Conservation (phyloP, 2,797 vertebrate species). For the Taeniopygia guttata region DNA sequence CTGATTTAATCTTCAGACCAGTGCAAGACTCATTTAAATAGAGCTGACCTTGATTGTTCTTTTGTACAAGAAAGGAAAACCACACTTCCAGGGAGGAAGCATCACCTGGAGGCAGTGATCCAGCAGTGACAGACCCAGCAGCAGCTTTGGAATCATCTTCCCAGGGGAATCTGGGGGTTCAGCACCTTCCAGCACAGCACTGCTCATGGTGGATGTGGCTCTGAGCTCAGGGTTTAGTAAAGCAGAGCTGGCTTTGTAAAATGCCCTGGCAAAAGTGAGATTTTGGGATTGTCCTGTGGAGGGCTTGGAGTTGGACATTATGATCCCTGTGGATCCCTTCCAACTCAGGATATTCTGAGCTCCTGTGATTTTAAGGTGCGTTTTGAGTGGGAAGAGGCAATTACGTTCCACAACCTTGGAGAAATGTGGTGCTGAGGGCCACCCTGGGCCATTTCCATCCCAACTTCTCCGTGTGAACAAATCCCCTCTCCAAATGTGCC, state of each 20-base stretch:
- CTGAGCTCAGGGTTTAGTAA: background rate
- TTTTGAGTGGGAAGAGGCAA: background rate
- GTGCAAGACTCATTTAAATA: background rate
- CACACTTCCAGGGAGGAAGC: background rate
- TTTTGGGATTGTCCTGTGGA: background rate
- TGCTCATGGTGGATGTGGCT: accelerated
- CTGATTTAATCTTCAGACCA: background rate
- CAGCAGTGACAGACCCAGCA: accelerated
- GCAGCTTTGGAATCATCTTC: background rate
- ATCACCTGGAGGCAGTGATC: accelerated
- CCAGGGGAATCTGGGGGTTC: accelerated
- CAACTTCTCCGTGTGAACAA: background rate
- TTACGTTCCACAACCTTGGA: background rate
- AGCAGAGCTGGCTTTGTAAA: background rate
- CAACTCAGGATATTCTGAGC: background rate
- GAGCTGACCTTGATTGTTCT: background rate
- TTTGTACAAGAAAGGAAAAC: background rate
- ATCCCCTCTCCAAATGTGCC: background rate
- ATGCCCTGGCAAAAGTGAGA: background rate
- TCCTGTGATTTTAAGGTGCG: accelerated
- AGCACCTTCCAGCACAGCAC: background rate
- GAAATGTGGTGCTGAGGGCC: background rate
- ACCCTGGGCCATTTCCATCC: background rate
- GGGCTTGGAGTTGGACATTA: background rate
- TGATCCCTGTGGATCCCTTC: background rate